A percentile compares a stretch with the other conserved stretches of the same genome.
phyloP scores from a whole-genome alignment of 2,888 invertebrate genomes.

The Rhagonycha fulva region DNA sequence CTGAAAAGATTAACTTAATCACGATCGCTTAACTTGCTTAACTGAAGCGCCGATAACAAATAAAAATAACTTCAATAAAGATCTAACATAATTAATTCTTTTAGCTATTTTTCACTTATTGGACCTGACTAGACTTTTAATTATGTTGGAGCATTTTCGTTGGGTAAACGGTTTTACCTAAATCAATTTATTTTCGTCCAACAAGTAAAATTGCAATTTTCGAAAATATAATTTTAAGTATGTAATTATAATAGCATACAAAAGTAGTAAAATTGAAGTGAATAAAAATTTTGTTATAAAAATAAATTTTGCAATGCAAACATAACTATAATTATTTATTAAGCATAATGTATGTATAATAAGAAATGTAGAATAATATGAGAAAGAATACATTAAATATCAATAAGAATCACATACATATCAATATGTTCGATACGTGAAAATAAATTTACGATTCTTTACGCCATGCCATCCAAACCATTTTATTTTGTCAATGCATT shows the following conservation, averaged over 20 bases:
- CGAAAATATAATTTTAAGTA: background rate
- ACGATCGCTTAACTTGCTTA: conserved; percentile 36
- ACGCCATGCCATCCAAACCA: conserved; percentile 37
- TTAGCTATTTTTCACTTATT: conserved; percentile 38
- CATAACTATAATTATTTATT: background rate
- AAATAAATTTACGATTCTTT: conserved; percentile 41
- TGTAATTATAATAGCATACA: background rate
- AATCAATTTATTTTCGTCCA: background rate
- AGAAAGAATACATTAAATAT: conserved; percentile 36
- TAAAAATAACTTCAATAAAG: conserved; percentile 46
- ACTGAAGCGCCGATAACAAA: conserved; percentile 43
- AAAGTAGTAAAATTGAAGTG: background rate
- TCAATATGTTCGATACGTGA: conserved; percentile 34
- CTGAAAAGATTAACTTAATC: conserved; percentile 37
- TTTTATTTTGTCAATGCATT: conserved; percentile 43
- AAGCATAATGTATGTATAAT: background rate
- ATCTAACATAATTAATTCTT: conserved; percentile 38
- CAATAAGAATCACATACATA: conserved; percentile 47
- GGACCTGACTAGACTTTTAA: conserved; percentile 12
- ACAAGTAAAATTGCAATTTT: background rate
- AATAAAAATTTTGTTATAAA: background rate
- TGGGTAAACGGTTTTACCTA: background rate
- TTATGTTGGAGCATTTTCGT: background rate
- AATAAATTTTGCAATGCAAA: background rate
- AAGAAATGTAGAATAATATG: background rate